Conservation (phyloP, 2,888 invertebrate genomes). For the Drosophila longiperda region DNA sequence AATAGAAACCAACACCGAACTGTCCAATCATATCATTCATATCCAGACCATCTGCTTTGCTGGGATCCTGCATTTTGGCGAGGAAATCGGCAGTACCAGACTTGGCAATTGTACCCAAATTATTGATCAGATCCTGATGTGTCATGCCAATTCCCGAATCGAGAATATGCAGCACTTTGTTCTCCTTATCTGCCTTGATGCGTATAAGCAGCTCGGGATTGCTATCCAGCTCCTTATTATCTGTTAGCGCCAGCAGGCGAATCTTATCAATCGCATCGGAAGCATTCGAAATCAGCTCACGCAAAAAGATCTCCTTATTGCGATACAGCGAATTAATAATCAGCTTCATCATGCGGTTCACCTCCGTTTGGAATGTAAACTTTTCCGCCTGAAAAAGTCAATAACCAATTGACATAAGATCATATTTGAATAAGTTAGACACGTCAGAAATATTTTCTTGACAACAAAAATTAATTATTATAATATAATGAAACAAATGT, state of each 20-base stretch:
- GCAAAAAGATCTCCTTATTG: slow-evolving; percentile 99
- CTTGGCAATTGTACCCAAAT: slow-evolving; percentile 99
- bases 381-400: slow-evolving; percentile 88
- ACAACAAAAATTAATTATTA: no score
- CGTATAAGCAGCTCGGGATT: slow-evolving; percentile 94
- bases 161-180: slow-evolving; percentile 95
- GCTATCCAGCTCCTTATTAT: slow-evolving; percentile 90
- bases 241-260: slow-evolving; percentile 95
- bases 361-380: slow-evolving; percentile 98
- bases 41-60: slow-evolving; percentile 87
- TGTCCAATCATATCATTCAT: slow-evolving; percentile 99
- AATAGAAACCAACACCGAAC: slow-evolving; percentile 99
- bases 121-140: slow-evolving; percentile 95
- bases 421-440: background rate
- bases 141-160: slow-evolving; percentile 99
- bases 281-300: slow-evolving; percentile 99
- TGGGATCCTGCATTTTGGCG: slow-evolving; percentile 92
- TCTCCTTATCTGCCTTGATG: slow-evolving; percentile 97
- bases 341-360: slow-evolving; percentile 99
- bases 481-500: no score
- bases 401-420: slow-evolving; percentile 2
- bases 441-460: slow-evolving; percentile 2
- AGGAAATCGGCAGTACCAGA: slow-evolving; percentile 98
- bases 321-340: slow-evolving; percentile 99
- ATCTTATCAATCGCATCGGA: slow-evolving; percentile 99